A percentile compares a stretch with the other conserved stretches of the same genome.
These are phyloP conservation scores for Acrocera orbiculus DNA, from an alignment of 2,888 invertebrate genomes.

Conservation along the genomic window DNA sequence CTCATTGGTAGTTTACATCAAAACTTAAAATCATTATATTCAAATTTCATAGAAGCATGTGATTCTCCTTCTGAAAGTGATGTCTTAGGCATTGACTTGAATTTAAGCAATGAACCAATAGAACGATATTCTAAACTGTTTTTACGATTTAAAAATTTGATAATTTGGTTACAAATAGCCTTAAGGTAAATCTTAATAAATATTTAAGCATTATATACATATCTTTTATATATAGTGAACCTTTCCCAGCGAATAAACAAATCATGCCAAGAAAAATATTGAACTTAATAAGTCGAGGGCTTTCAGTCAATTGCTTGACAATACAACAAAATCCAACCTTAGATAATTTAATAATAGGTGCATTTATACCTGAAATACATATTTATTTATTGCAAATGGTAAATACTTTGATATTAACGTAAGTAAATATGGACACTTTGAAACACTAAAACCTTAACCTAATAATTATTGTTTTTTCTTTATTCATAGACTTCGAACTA, in stretches of 20 bases:
- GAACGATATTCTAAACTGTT: constrained; percentile 16
- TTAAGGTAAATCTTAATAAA: constrained; percentile 12
- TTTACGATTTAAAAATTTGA: constrained; percentile 16
- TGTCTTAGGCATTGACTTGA: no score
- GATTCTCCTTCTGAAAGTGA: no score
- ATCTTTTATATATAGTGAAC: constrained; percentile 15
- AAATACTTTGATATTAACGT: constrained; percentile 17
- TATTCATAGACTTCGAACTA: constrained; percentile 14
- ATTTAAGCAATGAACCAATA: constrained; percentile 18
- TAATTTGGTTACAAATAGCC: constrained; percentile 15
- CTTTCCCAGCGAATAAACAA: constrained; percentile 21
- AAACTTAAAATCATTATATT: constrained; percentile 16
- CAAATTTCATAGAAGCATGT: constrained; percentile 17
- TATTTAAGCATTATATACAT: neutral
- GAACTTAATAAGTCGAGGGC: constrained; percentile 18
- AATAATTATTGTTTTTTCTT: no score
- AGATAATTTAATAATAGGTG: constrained; percentile 19
- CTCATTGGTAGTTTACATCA: constrained; percentile 17
- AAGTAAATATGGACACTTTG: constrained; percentile 8
- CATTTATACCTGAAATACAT: constrained; percentile 19
- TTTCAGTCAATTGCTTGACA: constrained; percentile 18
- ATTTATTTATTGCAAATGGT: constrained; percentile 16
- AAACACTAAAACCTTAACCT: no score
- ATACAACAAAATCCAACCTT: constrained; percentile 18
- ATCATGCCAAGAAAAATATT: constrained; percentile 19